A percentile compares a stretch with the other conserved stretches of the same genome.
Conservation (phyloP, 2,797 vertebrate species). For the Gymnothorax javanicus region DNA sequence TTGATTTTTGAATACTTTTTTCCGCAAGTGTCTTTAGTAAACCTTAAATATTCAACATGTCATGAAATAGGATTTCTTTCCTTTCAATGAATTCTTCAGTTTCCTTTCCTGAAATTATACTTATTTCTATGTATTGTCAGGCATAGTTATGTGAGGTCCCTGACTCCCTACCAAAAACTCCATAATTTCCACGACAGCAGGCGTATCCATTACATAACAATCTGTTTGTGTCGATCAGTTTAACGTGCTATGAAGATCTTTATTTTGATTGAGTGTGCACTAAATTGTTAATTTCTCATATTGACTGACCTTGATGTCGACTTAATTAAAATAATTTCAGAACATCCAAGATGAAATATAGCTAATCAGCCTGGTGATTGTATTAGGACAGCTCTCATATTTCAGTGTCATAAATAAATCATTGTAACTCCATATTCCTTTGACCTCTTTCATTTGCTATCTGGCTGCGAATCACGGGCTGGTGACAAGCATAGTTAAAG, state of each 20-base stretch:
- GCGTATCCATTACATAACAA: constrained; percentile 77
- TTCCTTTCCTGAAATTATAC: constrained; percentile 16
- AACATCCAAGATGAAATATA: constrained; percentile 53
- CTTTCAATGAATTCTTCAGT: constrained; percentile 8
- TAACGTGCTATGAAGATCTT: constrained; percentile 73
- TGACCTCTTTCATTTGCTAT: constrained; percentile 74
- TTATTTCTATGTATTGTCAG: neutral
- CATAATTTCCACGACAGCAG: constrained; percentile 69
- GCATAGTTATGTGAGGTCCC: constrained; percentile 38
- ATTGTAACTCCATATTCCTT: constrained; percentile 79
- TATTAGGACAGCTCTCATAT: constrained; percentile 72
- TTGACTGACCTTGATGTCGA: constrained; percentile 66
- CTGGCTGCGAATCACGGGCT: constrained; percentile 65
- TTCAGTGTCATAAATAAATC: constrained; percentile 81
- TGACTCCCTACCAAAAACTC: constrained; percentile 60
- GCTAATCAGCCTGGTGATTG: constrained; percentile 73
- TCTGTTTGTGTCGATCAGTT: constrained; percentile 70
- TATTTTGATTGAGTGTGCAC: constrained; percentile 76
- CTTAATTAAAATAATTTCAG: constrained; percentile 74
- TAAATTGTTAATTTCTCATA: constrained; percentile 73
- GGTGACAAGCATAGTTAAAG: constrained; percentile 79
- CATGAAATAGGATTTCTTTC: neutral
- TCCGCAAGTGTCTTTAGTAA: neutral
- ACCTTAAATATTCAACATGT: neutral
- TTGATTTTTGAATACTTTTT: neutral